Evolutionary conservation across 1,140 invertebrate species (phyloP).

Genomic region (Drosophila bocki): DNA sequence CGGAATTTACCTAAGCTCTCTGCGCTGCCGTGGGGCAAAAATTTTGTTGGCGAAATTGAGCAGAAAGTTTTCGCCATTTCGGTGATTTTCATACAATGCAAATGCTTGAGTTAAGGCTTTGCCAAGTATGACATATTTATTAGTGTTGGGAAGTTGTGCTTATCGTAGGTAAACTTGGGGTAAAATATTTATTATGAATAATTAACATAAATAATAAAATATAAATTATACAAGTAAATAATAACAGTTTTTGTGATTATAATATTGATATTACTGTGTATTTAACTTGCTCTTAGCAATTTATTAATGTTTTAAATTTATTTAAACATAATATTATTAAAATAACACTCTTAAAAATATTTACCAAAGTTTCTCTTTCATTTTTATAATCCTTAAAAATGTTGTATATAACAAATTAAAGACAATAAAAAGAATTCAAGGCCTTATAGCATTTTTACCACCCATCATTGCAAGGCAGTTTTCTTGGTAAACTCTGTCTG

Average conservation of each 20-base stretch:
- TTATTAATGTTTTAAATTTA: no score
- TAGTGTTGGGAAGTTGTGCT: conserved; percentile 5
- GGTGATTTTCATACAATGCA: conserved; percentile 17
- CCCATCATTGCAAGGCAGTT: not conserved
- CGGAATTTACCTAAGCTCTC: conserved; percentile 33
- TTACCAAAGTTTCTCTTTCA: no score
- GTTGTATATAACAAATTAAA: no score
- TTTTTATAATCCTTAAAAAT: not conserved
- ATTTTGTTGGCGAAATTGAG: conserved; percentile 22
- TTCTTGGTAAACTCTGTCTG: not conserved
- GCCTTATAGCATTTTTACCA: not conserved
- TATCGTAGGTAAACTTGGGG: not conserved
- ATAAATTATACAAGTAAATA: no score
- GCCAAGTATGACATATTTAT: conserved; percentile 10
- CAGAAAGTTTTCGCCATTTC: conserved; percentile 26
- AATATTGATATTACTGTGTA: no score
- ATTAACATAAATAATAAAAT: no score
- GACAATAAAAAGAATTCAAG: not conserved
- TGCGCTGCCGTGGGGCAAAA: conserved; percentile 10
- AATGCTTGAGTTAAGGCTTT: conserved; percentile 12
- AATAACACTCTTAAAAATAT: no score
- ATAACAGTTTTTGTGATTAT: no score
- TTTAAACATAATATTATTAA: no score
- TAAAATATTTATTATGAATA: no score
- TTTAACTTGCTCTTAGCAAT: no score